Evolutionary conservation across 2,113 vertebrate genomes (phyloP).

Genomic region (Spea multiplicata): DNA sequence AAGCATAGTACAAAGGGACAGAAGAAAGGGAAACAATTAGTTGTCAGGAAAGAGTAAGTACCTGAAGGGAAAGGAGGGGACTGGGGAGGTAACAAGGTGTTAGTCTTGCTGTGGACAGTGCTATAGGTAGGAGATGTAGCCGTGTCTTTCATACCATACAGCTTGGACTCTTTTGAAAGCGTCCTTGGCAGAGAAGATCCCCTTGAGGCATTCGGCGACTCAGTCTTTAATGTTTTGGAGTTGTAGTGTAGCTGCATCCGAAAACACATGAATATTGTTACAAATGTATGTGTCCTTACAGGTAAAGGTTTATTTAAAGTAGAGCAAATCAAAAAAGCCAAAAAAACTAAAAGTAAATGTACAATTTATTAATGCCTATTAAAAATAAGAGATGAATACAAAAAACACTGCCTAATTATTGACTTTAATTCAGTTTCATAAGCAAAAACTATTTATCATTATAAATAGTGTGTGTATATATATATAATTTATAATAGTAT

Average conservation of each 20-base stretch:
- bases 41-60: conserved; percentile 66
- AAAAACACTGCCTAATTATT: no score
- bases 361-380: no score
- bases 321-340: no score
- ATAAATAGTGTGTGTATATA: no score
- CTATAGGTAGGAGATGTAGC: conserved; percentile 71
- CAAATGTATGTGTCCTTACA: no score
- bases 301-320: no score
- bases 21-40: conserved; percentile 44
- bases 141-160: conserved; percentile 96
- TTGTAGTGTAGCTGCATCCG: conserved; percentile 89
- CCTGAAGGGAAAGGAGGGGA: conserved; percentile 94
- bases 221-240: conserved; percentile 94
- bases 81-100: conserved; percentile 90
- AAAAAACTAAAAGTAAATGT: no score
- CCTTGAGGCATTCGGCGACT: conserved; percentile 89
- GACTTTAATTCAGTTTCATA: no score
- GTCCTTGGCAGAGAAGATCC: conserved; percentile 96
- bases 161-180: conserved; percentile 97
- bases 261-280: neutral
- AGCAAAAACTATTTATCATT: no score
- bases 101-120: conserved; percentile 86
- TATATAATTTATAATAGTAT: no score
- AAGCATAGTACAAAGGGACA: neutral
- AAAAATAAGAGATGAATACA: no score